A percentile compares a stretch with the other conserved stretches of the same genome.
phyloP scores from a whole-genome alignment of 37 sponge, comb jelly and placozoan genomes.

The Mnemiopsis leidyi region DNA sequence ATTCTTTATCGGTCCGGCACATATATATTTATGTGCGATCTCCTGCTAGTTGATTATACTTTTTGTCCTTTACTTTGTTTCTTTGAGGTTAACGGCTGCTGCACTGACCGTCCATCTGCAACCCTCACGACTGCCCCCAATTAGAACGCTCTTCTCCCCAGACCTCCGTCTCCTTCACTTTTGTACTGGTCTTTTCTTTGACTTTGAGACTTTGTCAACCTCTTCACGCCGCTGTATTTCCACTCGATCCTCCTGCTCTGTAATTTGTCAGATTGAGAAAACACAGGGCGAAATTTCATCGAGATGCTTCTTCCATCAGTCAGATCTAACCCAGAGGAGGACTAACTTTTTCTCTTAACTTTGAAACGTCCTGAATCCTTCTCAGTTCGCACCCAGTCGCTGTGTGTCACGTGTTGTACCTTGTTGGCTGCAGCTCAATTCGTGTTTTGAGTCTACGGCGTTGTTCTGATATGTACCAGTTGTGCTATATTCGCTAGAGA shows the following conservation, averaged over 20 bases:
- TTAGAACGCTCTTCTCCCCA: neutral
- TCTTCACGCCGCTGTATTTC: neutral
- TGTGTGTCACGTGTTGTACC: no score
- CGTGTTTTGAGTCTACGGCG: neutral
- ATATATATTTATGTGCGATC: neutral
- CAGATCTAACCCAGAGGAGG: no score
- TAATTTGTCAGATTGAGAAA: no score
- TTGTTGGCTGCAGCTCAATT: neutral
- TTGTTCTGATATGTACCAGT: neutral
- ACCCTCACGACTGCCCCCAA: neutral
- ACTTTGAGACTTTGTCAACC: neutral
- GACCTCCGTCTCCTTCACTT: neutral
- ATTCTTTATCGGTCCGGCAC: neutral
- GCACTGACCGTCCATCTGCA: neutral
- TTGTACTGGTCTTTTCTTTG: neutral
- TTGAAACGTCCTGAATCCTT: no score
- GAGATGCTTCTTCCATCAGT: no score
- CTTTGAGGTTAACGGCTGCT: neutral
- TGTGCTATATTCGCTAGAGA: neutral
- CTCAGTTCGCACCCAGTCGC: no score
- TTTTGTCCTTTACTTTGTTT: neutral
- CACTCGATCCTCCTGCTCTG: no score
- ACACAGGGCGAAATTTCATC: no score
- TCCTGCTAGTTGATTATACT: neutral
- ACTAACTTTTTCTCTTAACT: no score